Percentiles rank a stretch among this genome's conserved stretches.
These are phyloP conservation scores for Perca fluviatilis DNA, from an alignment of 2,113 vertebrate genomes.

Conservation along the genomic window DNA sequence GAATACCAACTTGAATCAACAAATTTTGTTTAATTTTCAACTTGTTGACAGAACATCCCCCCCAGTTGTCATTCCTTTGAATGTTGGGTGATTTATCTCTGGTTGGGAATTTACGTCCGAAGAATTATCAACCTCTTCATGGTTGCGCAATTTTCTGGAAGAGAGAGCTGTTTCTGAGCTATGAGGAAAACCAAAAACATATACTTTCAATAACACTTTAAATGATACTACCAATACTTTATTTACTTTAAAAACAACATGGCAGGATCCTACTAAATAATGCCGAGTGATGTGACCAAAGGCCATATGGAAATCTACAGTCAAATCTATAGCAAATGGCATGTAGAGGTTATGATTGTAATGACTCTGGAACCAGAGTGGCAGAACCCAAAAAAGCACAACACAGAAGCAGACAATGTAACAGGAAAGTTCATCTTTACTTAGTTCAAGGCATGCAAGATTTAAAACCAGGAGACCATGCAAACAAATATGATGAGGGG, in stretches of 20 bases:
- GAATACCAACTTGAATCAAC: not conserved
- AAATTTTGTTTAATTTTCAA: not conserved
- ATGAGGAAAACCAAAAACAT: not conserved
- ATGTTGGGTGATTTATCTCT: conserved; percentile 33
- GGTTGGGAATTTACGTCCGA: conserved; percentile 48
- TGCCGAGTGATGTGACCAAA: not conserved
- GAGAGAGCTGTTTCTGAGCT: not conserved
- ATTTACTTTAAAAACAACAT: not conserved
- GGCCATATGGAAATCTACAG: not conserved
- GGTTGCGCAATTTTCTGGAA: conserved; percentile 22
- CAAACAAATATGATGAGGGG: not conserved
- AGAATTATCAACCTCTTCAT: not conserved
- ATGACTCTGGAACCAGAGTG: not conserved
- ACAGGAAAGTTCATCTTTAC: not conserved
- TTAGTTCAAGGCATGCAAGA: not conserved
- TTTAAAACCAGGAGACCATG: not conserved
- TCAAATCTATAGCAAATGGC: not conserved
- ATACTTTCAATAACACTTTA: not conserved
- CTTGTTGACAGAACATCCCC: not conserved
- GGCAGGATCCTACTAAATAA: not conserved
- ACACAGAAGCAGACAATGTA: not conserved
- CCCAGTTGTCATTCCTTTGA: not conserved
- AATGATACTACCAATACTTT: not conserved
- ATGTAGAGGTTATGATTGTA: not conserved
- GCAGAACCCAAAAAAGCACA: not conserved